Evolutionary conservation across 53 echinoderm and acorn worm genomes (phyloP).

Genomic region (Luidia sarsii): DNA sequence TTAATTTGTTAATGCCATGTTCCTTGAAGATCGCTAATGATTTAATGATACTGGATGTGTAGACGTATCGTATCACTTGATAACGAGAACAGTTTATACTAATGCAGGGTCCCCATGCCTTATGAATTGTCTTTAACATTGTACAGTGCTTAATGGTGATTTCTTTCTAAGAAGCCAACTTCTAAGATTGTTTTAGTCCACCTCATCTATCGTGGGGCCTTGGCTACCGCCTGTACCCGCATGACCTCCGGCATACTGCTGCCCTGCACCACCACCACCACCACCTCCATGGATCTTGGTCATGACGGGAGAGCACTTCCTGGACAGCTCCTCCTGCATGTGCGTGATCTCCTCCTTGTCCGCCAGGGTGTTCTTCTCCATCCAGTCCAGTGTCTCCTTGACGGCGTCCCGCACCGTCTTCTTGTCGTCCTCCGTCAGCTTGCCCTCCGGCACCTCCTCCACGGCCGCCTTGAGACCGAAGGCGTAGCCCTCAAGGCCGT

Average conservation of each 20-base stretch:
- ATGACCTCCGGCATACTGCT: not conserved
- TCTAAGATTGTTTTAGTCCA: not conserved
- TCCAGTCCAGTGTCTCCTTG: constrained; percentile 36
- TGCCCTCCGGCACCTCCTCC: constrained; percentile 68
- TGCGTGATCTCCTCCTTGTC: constrained; percentile 29
- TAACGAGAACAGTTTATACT: too few species aligned
- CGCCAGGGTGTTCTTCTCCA: constrained; percentile 44
- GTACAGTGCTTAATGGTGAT: too few species aligned
- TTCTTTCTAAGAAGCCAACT: too few species aligned
- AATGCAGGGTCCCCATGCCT: too few species aligned
- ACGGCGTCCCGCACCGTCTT: constrained; percentile 35
- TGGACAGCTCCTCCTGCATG: constrained; percentile 16
- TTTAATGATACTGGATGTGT: too few species aligned
- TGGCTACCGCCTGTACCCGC: not conserved
- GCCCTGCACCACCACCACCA: not conserved
- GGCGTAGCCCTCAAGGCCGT: constrained; percentile 83
- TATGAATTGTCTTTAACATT: too few species aligned
- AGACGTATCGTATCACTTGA: too few species aligned
- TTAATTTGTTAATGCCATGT: too few species aligned
- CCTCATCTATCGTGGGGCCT: constrained; percentile 19
- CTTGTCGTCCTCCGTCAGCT: constrained; percentile 61
- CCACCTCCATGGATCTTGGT: constrained; percentile 12
- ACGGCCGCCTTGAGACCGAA: constrained; percentile 75
- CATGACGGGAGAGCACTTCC: constrained; percentile 26
- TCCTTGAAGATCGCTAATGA: too few species aligned